These are phyloP conservation scores for Orussus abietinus DNA, from an alignment of 1,140 invertebrate genomes.

Conservation along the genomic window DNA sequence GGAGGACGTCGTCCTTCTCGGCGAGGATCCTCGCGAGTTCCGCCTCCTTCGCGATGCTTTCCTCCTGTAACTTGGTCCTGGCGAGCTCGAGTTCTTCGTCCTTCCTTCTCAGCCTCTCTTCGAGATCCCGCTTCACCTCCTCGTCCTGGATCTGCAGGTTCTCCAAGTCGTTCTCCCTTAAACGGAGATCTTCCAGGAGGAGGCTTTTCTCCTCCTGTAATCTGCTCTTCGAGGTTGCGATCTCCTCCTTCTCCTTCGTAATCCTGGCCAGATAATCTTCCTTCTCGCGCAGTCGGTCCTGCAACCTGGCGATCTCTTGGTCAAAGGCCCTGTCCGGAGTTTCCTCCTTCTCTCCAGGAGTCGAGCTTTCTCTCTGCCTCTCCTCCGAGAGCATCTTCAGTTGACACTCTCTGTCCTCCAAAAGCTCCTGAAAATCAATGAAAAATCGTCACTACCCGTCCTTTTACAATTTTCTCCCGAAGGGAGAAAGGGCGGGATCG, in stretches of 20 bases:
- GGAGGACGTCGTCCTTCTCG: too few species aligned
- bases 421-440: too few species aligned
- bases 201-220: slow-evolving; percentile 23
- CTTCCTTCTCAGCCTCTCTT: slow-evolving; percentile 13
- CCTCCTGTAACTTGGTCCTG: slow-evolving; percentile 22
- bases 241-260: slow-evolving; percentile 36
- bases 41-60: slow-evolving; percentile 39
- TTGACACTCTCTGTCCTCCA: too few species aligned
- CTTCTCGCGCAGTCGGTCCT: slow-evolving; percentile 28
- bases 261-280: slow-evolving; percentile 25
- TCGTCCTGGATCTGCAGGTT: slow-evolving; percentile 29
- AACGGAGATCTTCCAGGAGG: slow-evolving; percentile 22
- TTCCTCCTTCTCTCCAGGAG: neutral
- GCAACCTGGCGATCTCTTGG: slow-evolving; percentile 26
- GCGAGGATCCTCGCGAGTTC: too few species aligned
- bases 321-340: too few species aligned
- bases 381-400: too few species aligned
- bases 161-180: slow-evolving; percentile 28
- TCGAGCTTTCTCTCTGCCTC: too few species aligned
- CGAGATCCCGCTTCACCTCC: slow-evolving; percentile 15
- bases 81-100: slow-evolving; percentile 22
- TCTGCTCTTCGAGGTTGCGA: slow-evolving; percentile 21
- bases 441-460: too few species aligned
- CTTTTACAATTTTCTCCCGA: too few species aligned
- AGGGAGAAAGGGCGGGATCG: too few species aligned